Base-by-base conservation (phyloP, 2,888 invertebrate genomes). In the Harpalus rufipes region DNA sequence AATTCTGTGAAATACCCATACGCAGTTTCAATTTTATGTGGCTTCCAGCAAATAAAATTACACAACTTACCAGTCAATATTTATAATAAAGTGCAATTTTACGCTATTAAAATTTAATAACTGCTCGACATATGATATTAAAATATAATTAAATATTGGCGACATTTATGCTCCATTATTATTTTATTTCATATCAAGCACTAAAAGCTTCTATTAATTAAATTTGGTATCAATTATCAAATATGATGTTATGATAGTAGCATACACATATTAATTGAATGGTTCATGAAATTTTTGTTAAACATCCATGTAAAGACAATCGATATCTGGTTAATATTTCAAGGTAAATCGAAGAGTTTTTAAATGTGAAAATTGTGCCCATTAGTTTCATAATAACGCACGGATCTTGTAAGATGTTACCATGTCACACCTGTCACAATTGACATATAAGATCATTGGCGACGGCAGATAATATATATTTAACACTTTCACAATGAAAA, bases 351-450 rank as follows among this genome's bases (percentile, higher is more conserved):
- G 51, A 44, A 51, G 7, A 51, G 51, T 74, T 74, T 74, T 74
- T 51, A 74, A 74, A 74, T 74, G 51, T 74, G 74, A 74, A 74
- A 74, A 74, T 44, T 74, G 16, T 18, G 68, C 39, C 39, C 68
- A 39, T 68, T 39, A 68, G 3, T 6, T 32, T n/a, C 56, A 61
- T 61, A 61, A 61, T 61, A 65, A 21, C 25, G 8, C n/a, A n/a
- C n/a, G n/a, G n/a, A n/a, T n/a, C n/a, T n/a, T n/a, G n/a, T n/a
- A n/a, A n/a, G n/a, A n/a, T n/a, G n/a, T n/a, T n/a, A n/a, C n/a
- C n/a, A n/a, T n/a, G n/a, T n/a, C n/a, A n/a, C n/a, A n/a, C n/a
- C n/a, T n/a, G n/a, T n/a, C n/a, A n/a, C n/a, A n/a, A n/a, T n/a
- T n/a, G n/a, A n/a, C n/a, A n/a, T n/a, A n/a, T n/a, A n/a, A n/a